Evolutionary conservation across 2,888 invertebrate species (phyloP).

Genomic region (Eulithis prunata): DNA sequence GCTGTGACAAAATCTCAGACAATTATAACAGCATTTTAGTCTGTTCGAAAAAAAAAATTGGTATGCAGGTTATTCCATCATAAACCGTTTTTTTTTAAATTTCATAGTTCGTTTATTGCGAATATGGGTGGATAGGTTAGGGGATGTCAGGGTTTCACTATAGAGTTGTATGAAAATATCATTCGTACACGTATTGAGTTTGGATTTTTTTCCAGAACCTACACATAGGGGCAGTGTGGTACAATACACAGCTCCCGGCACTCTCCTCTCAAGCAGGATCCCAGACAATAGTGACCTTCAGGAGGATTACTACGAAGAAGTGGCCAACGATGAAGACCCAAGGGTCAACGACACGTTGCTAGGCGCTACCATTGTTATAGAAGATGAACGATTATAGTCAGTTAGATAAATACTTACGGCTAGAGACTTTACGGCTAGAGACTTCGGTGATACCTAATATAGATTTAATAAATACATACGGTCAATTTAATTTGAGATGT

Average conservation of each 20-base stretch:
- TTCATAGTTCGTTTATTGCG: too few relatives aligned
- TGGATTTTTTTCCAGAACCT: slow-evolving; percentile 33
- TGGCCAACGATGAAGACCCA: slow-evolving; percentile 18
- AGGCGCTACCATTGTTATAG: slow-evolving; percentile 23
- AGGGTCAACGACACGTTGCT: slow-evolving; percentile 25
- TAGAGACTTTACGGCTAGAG: background rate
- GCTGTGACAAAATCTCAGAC: too few relatives aligned
- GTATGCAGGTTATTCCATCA: too few relatives aligned
- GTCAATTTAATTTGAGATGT: too few relatives aligned
- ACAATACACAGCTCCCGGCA: slow-evolving; percentile 50
- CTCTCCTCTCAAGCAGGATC: slow-evolving; percentile 40
- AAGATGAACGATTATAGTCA: slow-evolving; percentile 30
- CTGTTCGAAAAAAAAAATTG: too few relatives aligned
- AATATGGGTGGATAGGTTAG: too few relatives aligned
- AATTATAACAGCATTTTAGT: too few relatives aligned
- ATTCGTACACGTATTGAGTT: background rate
- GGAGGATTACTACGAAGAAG: slow-evolving; percentile 41
- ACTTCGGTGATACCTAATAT: too few relatives aligned
- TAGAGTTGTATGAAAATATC: too few relatives aligned
- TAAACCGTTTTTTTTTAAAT: too few relatives aligned
- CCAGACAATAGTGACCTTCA: slow-evolving; percentile 29
- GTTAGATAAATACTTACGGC: background rate
- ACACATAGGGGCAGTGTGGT: slow-evolving; percentile 49
- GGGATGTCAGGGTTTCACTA: too few relatives aligned
- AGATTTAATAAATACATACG: too few relatives aligned